Evolutionary conservation across 1,140 invertebrate genomes (phyloP), one percentile per base, ranked within the genome.

Genomic region (Ridgeia piscesae): DNA sequence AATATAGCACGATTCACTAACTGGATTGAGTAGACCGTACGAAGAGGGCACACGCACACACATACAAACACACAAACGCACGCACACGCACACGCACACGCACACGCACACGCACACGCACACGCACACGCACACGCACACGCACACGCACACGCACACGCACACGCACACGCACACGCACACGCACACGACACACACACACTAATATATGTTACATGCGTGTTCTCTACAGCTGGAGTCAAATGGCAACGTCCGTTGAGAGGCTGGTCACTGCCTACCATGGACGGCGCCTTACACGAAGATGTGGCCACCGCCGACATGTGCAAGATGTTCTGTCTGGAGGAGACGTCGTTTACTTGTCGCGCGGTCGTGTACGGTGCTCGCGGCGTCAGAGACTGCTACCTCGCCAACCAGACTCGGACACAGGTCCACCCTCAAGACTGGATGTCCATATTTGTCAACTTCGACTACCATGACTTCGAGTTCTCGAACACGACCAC

Each of bases 281-380:
- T 33, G 9, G 34, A 89, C 89, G 33, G 21, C 17, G 17, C 34
- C 21, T 17, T 27, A 21, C 35, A 31, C 31, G 4, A 42, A 17
- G n/a, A 42, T 4, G 89, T 90, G 4, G 89, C 89, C 11, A 90
- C 89, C 17, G 89, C n/a, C 8, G 34, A 35, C 89, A 90, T 90
- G 89, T 90, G 89, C 31, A 34, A 90, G n/a, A 17, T 90, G 34
- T 21, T 35, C 17, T 90, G 89, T n/a, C 31, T 90, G 34, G 35
- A 35, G 89, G 89, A 90, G 89, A 90, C 89, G 89, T 6, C 34
- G n/a, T 90, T 90, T 42, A 42, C 35, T 27, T 90, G 89, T 42
- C 89, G 89, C 89, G 6, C 89, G 21, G 89, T 90, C 89, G 89
- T 35, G 11, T 90, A 90, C n/a, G 89, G 89, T 17, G 34, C 34